Evolutionary conservation across 1,140 invertebrate genomes (phyloP), one percentile per base, ranked within the genome.

Genomic region (Propsilocerus akamusi): DNA sequence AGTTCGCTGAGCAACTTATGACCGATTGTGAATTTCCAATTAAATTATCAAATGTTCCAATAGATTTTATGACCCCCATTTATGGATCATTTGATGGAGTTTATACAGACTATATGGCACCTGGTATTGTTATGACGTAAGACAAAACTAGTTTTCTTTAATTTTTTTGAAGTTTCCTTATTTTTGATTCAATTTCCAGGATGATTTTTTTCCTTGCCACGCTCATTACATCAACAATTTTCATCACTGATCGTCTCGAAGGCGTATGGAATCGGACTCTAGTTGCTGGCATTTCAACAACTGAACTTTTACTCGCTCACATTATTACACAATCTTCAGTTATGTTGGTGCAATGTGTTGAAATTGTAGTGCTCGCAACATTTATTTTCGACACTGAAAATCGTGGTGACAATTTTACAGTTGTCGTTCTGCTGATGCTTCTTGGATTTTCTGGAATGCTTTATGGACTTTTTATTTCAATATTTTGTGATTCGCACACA

Each of bases 181-280:
- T 26, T 49, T 37, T 48, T 50, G 23, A 26, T 25, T 12, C 6
- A 48, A 41, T 52, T 62, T 65, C 24, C 58, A 88, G 84, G 10
- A 76, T 87, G 51, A 72, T 81, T 6, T 90, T 81, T 65, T 84
- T 91, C 65, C 67, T 90, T 65, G 76, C 85, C 0, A 79, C 82
- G 1, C 74, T 81, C 12, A 72, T 89, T 51, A 88, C 84, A 2
- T 81, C 85, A 0, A 72, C 81, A 2, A 74, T 83, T 6, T 83
- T 92, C 59, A 84, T 94, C 26, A 70, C 80, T 1, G 89, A 94
- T 60, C 76, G 81, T 26, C 70, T 77, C 55, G 83, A 87, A 58
- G 86, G 86, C 26, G 71, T 86, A 46, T 79, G 84, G 74, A 77
- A 86, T 57, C 66, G 85, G 51, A 80, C 76, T 48, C 68, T 83